Base-by-base conservation (phyloP, 2,888 invertebrate species). In the Laspeyria flexula region DNA sequence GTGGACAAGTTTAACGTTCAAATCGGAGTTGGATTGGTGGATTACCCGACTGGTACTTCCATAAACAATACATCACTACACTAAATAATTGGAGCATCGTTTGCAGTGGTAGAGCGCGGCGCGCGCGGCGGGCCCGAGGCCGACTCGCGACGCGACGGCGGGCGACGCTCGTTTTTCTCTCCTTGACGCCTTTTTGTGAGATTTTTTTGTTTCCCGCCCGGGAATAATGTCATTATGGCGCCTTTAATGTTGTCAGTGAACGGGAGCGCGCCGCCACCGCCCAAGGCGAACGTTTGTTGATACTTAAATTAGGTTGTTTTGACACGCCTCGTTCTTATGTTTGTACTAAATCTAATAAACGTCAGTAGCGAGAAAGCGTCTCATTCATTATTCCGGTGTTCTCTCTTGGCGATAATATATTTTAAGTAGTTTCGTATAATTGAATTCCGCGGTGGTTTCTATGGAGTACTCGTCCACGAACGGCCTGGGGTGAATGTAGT, bases 291-390 rank as follows among this genome's bases (percentile, higher is more conserved):
- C 89, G 89, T 90, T 92, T 92, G 92, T 92, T 91, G 90, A 92
- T 92, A 92, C 92, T 91, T 91, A 91, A 92, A 92, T 91, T 91
- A 90, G 90, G 86, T 88, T 90, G 90, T 90, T 91, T 90, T 91
- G 92, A 91, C 91, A 90, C 90, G 90, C 87, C 90, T 90, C 83
- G 89, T 88, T 89, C 89, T 88, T 86, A 87, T 90, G 90, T 88
- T 90, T 88, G 85, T 86, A 88, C 85, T 90, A 90, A 90, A 91
- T 91, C 88, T 90, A 90, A 91, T 90, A 90, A 90, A 89, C 80
- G 88, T 90, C 89, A 77, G 81, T 80, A 80, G 82, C 77, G 71
- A 77, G 84, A 80, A 78, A 79, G 80, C 73, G 71, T 75, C 81
- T 78, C 83, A 82, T 88, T 85, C 81, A 87, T 89, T 89, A 88